A percentile compares a stretch with the other conserved stretches of the same genome.
phyloP scores from a whole-genome alignment of 1,140 invertebrate genomes.

The Drosophila melanogaster region Release_6_plus_ISO1_MT NT_037436.4:12236001-12236500 shows the following conservation, averaged over 20 bases:
- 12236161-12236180: constrained; percentile 75
- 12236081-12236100: constrained; percentile 69
- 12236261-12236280: constrained; percentile 74
- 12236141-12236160: constrained; percentile 39
- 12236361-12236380: constrained; percentile 78
- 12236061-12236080: constrained; percentile 8
- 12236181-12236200: constrained; percentile 50
- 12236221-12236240: constrained; percentile 10
- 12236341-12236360: constrained; percentile 75
- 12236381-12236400: constrained; percentile 51
- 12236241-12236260: constrained; percentile 39
- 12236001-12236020: constrained; percentile 55
- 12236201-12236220: constrained; percentile 77
- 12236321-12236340: constrained; percentile 46
- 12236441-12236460: constrained; percentile 28
- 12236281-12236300: constrained; percentile 62
- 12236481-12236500: constrained; percentile 44
- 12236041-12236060: constrained; percentile 47
- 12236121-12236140: neutral
- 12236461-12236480: constrained; percentile 8
- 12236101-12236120: constrained; percentile 39
- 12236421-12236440: neutral
- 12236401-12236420: neutral
- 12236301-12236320: constrained; percentile 24
- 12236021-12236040: constrained; percentile 70